Base-by-base conservation (phyloP, 2,797 vertebrate species). In the Pogonophryne albipinna region DNA sequence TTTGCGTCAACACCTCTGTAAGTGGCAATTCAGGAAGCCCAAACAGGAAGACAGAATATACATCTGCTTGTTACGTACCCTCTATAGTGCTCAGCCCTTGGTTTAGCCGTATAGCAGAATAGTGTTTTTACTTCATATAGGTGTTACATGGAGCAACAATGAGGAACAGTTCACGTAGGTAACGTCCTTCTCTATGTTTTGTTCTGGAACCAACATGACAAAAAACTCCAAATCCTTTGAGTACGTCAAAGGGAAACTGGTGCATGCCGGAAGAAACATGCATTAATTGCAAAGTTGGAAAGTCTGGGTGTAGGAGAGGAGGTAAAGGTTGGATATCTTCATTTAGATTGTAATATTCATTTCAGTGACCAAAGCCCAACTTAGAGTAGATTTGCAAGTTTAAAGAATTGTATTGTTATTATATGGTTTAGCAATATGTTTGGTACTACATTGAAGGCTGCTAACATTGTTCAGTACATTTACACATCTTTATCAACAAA, bases 11-110 rank as follows among this genome's bases (percentile, higher is more conserved):
- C 10, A 52, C 51, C n/a, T 76, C 41, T 67, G 53, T 62, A 68
- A 80, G 68, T 76, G 74, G 66, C 45, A 73, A 59, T 76, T 78
- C 42, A 74, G 41, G 64, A 75, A 6, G 58, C 51, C 17, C 59
- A 62, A 74, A 69, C 57, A 63, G 50, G 20, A 69, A 56, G 47
- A 27, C 73, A 53, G 51, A 62, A 8, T 45, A 45, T 57, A 41
- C 58, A 61, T 76, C 72, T 82, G 74, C 42, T 59, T 71, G 42
- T 75, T 47, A 63, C 2, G 17, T 64, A 66, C 3, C 31, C 2
- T 15, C 38, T 52, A 70, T 52, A 70, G 51, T 65, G 19, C 64
- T 62, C 23, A 66, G 14, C 8, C 11, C 8, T 53, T 69, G 44
- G 65, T 76, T 73, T 72, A 61, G 31, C 10, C n/a, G 38, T 14